Conservation (phyloP, 2,113 vertebrate genomes). For the Cercopithecus mona region DNA sequence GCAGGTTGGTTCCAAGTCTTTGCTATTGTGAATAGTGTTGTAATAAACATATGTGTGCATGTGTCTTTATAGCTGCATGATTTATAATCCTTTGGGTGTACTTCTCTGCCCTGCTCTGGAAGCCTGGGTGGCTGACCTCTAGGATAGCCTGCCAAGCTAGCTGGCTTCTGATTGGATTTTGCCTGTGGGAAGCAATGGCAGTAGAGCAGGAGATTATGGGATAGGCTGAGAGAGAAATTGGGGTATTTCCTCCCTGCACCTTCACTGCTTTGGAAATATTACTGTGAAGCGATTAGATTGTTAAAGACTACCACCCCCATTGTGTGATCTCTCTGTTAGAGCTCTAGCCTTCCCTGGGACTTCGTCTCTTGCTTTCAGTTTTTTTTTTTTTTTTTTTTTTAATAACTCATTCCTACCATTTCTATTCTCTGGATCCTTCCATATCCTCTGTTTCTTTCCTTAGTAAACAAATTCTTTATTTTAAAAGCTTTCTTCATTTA, state of each 20-base stretch:
- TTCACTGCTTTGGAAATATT: neutral
- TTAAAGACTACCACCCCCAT: neutral
- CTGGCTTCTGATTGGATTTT: neutral
- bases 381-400: too few species aligned
- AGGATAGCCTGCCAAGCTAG: neutral
- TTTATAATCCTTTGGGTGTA: neutral
- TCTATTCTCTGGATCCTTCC: neutral
- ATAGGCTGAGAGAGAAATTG: neutral
- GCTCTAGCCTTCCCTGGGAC: neutral
- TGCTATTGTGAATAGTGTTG: too few species aligned
- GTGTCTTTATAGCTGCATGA: too few species aligned
- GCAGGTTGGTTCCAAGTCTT: too few species aligned
- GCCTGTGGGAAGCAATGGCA: neutral
- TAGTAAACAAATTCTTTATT: neutral
- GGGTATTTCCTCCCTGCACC: neutral
- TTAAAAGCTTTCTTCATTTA: neutral
- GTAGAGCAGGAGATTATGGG: neutral
- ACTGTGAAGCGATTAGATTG: neutral
- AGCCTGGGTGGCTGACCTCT: neutral
- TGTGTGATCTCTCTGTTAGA: neutral
- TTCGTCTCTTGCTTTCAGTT: neutral
- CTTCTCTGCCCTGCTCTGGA: neutral
- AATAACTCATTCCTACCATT: neutral
- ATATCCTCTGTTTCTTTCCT: neutral
- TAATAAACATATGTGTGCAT: too few species aligned